Conservation (phyloP, 2,888 invertebrate genomes). For the Hartigia nigra region DNA sequence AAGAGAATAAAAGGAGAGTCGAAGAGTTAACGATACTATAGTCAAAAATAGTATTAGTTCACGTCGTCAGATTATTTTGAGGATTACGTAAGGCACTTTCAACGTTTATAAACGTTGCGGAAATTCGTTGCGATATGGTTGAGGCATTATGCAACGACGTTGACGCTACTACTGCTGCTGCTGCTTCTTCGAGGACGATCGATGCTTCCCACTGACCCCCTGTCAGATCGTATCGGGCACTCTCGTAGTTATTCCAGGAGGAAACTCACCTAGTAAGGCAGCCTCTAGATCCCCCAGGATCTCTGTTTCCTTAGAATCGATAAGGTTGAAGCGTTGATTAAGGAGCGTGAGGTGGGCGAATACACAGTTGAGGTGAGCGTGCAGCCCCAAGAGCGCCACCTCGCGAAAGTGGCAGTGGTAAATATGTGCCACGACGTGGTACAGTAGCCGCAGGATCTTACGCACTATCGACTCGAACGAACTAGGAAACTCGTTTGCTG, state of each 20-base stretch:
- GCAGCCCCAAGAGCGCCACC: constrained; percentile 91
- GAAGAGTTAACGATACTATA: not conserved
- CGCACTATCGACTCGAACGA: constrained; percentile 95
- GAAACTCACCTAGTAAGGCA: constrained; percentile 71
- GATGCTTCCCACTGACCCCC: not conserved
- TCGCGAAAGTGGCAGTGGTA: constrained; percentile 98
- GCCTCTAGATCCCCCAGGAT: constrained; percentile 91
- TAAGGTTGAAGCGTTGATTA: constrained; percentile 87
- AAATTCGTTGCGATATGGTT: not conserved
- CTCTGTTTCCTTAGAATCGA: constrained; percentile 96
- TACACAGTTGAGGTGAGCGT: constrained; percentile 96
- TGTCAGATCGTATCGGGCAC: not conserved
- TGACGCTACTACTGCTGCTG: not conserved
- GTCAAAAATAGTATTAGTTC: not conserved
- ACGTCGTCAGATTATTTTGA: not conserved
- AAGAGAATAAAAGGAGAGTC: not conserved
- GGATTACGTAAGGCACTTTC: not conserved
- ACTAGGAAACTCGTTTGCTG: constrained; percentile 93
- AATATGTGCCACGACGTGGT: constrained; percentile 98
- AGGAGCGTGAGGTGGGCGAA: constrained; percentile 94
- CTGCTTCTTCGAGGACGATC: not conserved
- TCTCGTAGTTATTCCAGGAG: not conserved
- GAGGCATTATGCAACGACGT: not conserved
- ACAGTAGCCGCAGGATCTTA: constrained; percentile 95
- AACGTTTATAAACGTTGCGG: not conserved